phyloP scores from a whole-genome alignment of 2,888 invertebrate species.

The Conistra vaccinii region DNA sequence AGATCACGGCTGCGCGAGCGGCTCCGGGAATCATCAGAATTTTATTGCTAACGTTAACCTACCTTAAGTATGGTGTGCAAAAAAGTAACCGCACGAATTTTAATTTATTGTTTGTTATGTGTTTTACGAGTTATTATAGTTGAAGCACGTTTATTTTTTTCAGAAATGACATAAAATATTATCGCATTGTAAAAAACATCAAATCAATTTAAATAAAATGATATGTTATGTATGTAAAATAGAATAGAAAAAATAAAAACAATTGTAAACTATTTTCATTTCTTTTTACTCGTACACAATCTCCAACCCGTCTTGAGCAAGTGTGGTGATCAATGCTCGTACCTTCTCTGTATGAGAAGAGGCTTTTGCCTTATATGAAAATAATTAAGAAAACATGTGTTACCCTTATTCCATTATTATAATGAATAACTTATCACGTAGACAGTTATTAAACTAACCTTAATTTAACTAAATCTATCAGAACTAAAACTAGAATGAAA shows the following conservation, averaged over 20 bases:
- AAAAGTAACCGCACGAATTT: conserved; percentile 30
- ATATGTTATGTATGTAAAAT: neutral
- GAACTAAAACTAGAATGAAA: neutral
- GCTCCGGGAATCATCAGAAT: conserved; percentile 71
- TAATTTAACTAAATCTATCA: neutral
- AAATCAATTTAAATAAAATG: neutral
- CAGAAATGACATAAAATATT: too few species aligned
- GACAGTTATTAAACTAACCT: neutral
- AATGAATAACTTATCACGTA: too few species aligned
- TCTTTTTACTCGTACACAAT: neutral
- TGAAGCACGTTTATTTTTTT: neutral
- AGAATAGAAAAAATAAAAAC: neutral
- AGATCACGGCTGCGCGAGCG: conserved; percentile 68
- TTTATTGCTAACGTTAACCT: conserved; percentile 68
- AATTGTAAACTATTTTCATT: neutral
- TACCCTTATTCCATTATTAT: neutral
- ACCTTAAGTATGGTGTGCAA: conserved; percentile 58
- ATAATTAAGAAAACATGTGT: too few species aligned
- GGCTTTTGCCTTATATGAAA: neutral
- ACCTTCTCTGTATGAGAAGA: neutral
- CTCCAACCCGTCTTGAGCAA: neutral
- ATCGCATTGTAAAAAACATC: neutral
- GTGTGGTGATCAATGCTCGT: neutral
- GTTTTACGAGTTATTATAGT: neutral
- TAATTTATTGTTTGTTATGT: conserved; percentile 6